phyloP scores from a whole-genome alignment of 2,888 invertebrate species.

The Lithodes maja region DNA sequence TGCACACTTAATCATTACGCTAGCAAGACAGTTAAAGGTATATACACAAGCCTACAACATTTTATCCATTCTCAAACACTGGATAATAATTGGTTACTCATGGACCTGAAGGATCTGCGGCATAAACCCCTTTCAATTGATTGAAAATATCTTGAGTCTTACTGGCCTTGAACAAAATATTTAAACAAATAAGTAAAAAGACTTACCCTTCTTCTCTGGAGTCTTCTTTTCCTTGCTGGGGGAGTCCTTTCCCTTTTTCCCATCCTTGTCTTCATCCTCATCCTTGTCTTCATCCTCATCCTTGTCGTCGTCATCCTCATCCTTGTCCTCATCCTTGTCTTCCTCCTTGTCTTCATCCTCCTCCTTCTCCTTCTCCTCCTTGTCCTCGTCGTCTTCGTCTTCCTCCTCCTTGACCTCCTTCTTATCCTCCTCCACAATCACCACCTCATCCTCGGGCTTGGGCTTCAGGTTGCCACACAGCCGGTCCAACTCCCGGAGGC shows the following conservation, averaged over 20 bases:
- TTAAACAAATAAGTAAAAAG: not conserved
- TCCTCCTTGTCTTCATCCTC: not conserved
- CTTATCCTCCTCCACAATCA: not conserved
- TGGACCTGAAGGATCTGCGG: too few species aligned
- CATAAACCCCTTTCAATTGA: too few species aligned
- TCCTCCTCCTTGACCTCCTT: not conserved
- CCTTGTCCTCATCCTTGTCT: not conserved
- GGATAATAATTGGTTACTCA: too few species aligned
- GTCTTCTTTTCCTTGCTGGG: constrained; percentile 2
- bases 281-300: not conserved
- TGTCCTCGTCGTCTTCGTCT: not conserved
- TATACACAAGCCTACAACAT: too few species aligned
- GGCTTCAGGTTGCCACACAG: constrained; percentile 33
- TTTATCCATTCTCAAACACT: too few species aligned
- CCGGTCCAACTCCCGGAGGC: constrained; percentile 38
- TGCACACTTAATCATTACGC: too few species aligned
- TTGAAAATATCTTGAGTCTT: too few species aligned
- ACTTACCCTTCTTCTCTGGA: constrained; percentile 18
- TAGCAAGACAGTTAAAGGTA: too few species aligned
- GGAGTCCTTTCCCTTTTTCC: not conserved
- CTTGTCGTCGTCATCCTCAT: not conserved
- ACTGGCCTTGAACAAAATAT: too few species aligned
- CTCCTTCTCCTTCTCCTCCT: constrained; percentile 1
- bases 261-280: not conserved
- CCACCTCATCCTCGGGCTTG: not conserved